Evolutionary conservation across 1,140 invertebrate species (phyloP).

Genomic region (Liolophura sinensis): DNA sequence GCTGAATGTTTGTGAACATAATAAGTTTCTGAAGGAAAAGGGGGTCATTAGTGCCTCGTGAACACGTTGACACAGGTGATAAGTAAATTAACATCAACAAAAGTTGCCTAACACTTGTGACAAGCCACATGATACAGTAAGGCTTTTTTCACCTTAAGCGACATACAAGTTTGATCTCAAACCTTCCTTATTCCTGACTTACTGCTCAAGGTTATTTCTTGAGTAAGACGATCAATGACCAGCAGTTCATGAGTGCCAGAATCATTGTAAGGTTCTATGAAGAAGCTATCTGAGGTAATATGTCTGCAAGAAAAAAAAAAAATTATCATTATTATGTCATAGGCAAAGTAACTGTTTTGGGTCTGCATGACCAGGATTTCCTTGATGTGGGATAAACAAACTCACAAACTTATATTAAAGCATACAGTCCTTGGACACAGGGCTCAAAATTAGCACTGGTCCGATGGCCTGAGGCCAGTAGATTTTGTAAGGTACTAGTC

Average conservation of each 20-base stretch:
- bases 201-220: constrained; percentile 71
- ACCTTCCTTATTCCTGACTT: constrained; percentile 47
- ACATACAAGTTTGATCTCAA: too few relatives aligned
- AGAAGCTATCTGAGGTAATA: constrained; percentile 74
- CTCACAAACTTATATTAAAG: not conserved
- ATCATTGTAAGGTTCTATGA: constrained; percentile 68
- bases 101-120: too few relatives aligned
- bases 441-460: too few relatives aligned
- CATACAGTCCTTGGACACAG: not conserved
- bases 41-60: too few relatives aligned
- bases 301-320: constrained; percentile 61
- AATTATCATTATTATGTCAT: constrained; percentile 33
- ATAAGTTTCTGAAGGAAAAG: too few relatives aligned
- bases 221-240: constrained; percentile 72
- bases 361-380: not conserved
- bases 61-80: too few relatives aligned
- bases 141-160: too few relatives aligned
- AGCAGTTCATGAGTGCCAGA: constrained; percentile 64
- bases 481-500: not conserved
- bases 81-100: too few relatives aligned
- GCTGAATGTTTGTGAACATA: too few relatives aligned
- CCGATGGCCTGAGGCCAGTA: not conserved
- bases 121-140: too few relatives aligned
- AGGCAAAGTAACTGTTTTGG: constrained; percentile 24
- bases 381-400: not conserved